phyloP scores from a whole-genome alignment of 2,888 invertebrate species.

The Carcina quercana region DNA sequence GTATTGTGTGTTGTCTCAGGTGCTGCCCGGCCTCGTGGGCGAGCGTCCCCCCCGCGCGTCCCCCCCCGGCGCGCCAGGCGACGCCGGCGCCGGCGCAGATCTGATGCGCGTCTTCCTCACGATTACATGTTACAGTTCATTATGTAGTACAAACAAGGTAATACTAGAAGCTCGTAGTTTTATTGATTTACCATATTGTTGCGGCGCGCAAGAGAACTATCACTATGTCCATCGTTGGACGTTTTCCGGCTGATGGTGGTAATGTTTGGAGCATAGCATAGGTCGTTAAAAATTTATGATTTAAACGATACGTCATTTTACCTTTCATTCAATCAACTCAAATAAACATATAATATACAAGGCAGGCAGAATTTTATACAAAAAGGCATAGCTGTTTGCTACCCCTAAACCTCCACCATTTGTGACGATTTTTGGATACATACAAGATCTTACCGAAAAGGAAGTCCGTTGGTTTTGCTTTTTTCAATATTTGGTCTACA shows the following conservation, averaged over 20 bases:
- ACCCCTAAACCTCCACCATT: no score
- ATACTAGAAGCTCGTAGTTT: not conserved
- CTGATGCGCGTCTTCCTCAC: not conserved
- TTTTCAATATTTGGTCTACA: no score
- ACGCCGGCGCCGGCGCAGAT: not conserved
- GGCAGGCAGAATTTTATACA: no score
- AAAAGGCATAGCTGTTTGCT: no score
- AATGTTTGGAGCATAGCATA: not conserved
- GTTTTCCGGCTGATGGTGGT: not conserved
- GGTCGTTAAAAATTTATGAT: not conserved
- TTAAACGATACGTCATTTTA: no score
- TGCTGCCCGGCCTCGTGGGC: not conserved
- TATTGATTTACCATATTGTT: not conserved
- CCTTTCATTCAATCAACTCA: no score
- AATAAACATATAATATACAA: no score
- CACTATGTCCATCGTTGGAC: not conserved
- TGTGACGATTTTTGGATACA: no score
- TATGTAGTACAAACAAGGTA: no score
- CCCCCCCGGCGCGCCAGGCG: not conserved
- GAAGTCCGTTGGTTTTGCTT: no score
- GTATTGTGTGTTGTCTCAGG: no score
- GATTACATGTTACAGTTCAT: not conserved
- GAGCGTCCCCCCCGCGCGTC: not conserved
- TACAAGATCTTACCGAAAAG: no score
- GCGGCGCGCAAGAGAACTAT: not conserved